Evolutionary conservation across 2,113 vertebrate genomes (phyloP).

Genomic region (Poeciliopsis prolifica): DNA sequence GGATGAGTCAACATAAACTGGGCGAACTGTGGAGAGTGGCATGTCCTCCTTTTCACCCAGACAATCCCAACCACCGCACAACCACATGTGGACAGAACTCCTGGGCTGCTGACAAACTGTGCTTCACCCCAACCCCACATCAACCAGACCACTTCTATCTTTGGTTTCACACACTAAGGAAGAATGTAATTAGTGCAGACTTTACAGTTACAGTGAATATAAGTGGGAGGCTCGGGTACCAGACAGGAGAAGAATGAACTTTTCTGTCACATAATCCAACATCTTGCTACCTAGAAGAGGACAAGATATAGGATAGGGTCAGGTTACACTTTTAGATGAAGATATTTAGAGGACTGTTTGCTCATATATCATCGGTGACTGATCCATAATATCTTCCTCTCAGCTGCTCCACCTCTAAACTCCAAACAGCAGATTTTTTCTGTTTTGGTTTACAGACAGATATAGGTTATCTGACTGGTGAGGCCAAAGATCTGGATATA

Average conservation of each 20-base stretch:
- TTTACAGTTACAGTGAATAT: conserved; percentile 41
- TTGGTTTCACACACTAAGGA: conserved; percentile 74
- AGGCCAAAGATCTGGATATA: conserved; percentile 75
- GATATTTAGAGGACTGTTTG: conserved; percentile 34
- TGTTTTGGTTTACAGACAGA: conserved; percentile 66
- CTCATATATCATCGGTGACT: conserved; percentile 25
- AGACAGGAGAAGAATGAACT: background rate
- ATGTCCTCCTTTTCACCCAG: conserved; percentile 71
- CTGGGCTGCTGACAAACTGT: conserved; percentile 66
- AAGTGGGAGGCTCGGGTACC: conserved; percentile 3
- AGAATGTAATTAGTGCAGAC: conserved; percentile 54
- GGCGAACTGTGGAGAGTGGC: conserved; percentile 63
- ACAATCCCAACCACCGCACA: conserved; percentile 55
- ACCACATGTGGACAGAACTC: conserved; percentile 70
- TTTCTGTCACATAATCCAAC: background rate
- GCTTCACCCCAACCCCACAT: conserved; percentile 65
- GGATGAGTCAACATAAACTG: conserved; percentile 60
- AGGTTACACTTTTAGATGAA: conserved; percentile 15
- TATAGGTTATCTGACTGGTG: conserved; percentile 80
- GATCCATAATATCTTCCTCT: conserved; percentile 10
- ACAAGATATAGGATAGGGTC: background rate
- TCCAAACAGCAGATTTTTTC: conserved; percentile 58
- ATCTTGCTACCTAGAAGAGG: background rate
- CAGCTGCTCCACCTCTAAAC: conserved; percentile 20
- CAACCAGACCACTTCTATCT: conserved; percentile 60